Evolutionary conservation across 64 coral and sea anemone species (phyloP).

Genomic region (Actinia tenebrosa): DNA sequence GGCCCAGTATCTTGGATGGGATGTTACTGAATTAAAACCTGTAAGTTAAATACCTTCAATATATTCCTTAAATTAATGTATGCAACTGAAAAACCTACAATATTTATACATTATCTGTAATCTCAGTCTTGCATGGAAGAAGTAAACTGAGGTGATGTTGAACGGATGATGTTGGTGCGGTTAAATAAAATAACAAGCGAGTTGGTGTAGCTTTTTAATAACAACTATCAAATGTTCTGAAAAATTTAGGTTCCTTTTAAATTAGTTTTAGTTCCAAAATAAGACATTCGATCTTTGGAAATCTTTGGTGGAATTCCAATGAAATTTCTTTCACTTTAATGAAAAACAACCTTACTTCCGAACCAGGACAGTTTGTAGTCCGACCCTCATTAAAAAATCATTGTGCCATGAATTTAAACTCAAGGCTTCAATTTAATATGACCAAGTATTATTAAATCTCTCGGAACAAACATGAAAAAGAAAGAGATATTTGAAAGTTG

Average conservation of each 20-base stretch:
- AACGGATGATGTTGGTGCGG: too few species aligned
- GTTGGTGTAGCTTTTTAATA: too few species aligned
- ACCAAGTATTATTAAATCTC: too few species aligned
- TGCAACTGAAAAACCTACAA: neutral
- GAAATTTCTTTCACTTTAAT: neutral
- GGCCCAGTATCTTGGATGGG: conserved; percentile 96
- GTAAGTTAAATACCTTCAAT: conserved; percentile 48
- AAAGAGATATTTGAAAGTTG: neutral
- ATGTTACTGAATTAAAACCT: conserved; percentile 95
- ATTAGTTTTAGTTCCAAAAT: neutral
- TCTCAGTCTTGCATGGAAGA: too few species aligned
- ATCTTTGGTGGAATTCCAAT: neutral
- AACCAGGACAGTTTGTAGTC: too few species aligned
- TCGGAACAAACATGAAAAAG: neutral
- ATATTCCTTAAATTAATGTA: neutral
- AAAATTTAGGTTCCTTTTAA: neutral
- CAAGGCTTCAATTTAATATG: too few species aligned
- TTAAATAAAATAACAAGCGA: too few species aligned
- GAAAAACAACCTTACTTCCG: neutral
- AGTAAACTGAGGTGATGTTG: too few species aligned
- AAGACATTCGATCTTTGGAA: neutral
- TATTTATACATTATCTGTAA: too few species aligned
- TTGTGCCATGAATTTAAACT: too few species aligned
- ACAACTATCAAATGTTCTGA: too few species aligned
- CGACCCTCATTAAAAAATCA: too few species aligned